Evolutionary conservation across 1,140 invertebrate genomes (phyloP).

Genomic region (Drosophila bocki): DNA sequence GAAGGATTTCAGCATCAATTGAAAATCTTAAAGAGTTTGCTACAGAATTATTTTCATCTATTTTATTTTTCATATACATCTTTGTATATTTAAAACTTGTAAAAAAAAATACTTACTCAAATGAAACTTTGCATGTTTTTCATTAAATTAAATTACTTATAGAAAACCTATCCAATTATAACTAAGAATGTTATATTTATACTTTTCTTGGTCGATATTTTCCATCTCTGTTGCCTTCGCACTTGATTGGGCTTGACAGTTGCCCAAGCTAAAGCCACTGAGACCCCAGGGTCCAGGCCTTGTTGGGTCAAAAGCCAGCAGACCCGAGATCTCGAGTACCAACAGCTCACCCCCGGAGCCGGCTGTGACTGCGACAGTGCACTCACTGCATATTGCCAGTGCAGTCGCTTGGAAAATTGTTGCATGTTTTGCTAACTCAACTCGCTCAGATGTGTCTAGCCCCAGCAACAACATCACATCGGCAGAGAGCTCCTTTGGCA

Average conservation of each 20-base stretch:
- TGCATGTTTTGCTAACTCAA: slow-evolving; percentile 80
- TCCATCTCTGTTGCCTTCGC: slow-evolving; percentile 54
- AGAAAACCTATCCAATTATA: not conserved
- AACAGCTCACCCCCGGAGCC: slow-evolving; percentile 2
- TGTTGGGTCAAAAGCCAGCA: slow-evolving; percentile 64
- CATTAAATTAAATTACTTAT: not conserved
- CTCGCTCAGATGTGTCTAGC: slow-evolving; percentile 65
- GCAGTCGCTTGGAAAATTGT: slow-evolving; percentile 83
- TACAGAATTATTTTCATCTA: not conserved
- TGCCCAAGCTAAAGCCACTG: slow-evolving; percentile 54
- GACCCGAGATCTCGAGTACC: slow-evolving; percentile 23
- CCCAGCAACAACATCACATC: slow-evolving; percentile 32
- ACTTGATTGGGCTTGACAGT: slow-evolving; percentile 79
- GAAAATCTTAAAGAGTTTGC: not conserved
- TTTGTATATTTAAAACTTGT: no score
- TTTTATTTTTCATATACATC: no score
- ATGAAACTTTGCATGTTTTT: not conserved
- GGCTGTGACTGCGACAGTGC: slow-evolving; percentile 31
- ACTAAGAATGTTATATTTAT: not conserved
- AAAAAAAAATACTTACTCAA: no score
- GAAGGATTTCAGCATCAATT: not conserved
- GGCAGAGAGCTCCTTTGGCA: slow-evolving; percentile 52
- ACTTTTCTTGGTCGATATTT: not conserved
- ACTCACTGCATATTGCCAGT: slow-evolving; percentile 73
- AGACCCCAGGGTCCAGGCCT: slow-evolving; percentile 34